Base-by-base conservation (phyloP, 2,113 vertebrate species). In the Salvator merianae region DNA sequence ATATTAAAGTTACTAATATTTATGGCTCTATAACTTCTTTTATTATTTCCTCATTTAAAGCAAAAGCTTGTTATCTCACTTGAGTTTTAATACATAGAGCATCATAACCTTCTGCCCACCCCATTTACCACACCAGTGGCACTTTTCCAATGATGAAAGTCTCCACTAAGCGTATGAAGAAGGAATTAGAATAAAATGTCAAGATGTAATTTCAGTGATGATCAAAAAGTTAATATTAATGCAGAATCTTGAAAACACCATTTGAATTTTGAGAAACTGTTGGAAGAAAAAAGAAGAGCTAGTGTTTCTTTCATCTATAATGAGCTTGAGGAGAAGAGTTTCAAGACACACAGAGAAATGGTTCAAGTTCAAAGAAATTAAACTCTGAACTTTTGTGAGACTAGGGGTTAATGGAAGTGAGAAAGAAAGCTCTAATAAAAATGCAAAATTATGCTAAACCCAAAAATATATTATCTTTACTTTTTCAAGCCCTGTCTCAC, bases 231-330 rank as follows among this genome's bases (percentile, higher is more conserved):
- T 87, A 86, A 59, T 87, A 79, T 84, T 84, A 89, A 81, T 83
- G 65, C 13, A 65, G 38, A 79, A 70, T 82, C 4, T 28, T 22
- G 1, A 87, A 91, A 92, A 85, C 4, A 88, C 7, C 30, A n/a
- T 78, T 88, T 88, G n/a, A 9, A 78, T 90, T 92, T 82, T 78
- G 90, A 43, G 86, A 87, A 86, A 83, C 34, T 77, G 9, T 83
- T 50, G 74, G 38, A 86, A 91, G 65, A 87, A 85, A 34, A 71
- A 87, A 65, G 40, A 62, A 32, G 80, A 43, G 47, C 30, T 87
- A 77, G 59, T 86, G 83, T 74, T 93, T 89, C 78, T 94, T 91
- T 92, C 66, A 90, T 94, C 85, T 92, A 2, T 83, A 91, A 89
- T 87, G 36, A 90, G 53, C 36, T 62, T 84, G 59, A 78, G 59